A percentile compares a stretch with the other conserved stretches of the same genome.
These are phyloP conservation scores for Aleiodes sp. DNA, from an alignment of 1,140 invertebrate species.

Conservation along the genomic window DNA sequence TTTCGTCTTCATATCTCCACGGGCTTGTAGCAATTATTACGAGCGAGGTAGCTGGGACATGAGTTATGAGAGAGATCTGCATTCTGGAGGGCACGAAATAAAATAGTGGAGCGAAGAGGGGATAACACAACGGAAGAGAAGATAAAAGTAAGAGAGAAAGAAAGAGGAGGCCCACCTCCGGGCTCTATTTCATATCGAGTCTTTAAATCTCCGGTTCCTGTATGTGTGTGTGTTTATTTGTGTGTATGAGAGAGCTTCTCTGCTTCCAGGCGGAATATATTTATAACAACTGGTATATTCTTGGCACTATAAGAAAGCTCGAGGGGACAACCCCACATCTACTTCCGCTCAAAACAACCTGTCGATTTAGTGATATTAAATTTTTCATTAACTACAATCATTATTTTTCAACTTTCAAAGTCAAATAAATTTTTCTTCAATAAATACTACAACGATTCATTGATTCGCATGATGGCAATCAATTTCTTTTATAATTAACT, in stretches of 20 bases:
- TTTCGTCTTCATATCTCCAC: slow-evolving; percentile 24
- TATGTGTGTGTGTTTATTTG: no score
- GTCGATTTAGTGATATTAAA: slow-evolving; percentile 7
- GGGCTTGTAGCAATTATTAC: slow-evolving; percentile 38
- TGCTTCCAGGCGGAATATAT: slow-evolving; percentile 20
- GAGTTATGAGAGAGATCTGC: slow-evolving; percentile 43
- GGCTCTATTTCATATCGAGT: slow-evolving; percentile 39
- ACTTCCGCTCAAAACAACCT: slow-evolving; percentile 18
- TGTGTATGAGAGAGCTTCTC: not conserved
- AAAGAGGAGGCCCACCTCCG: slow-evolving; percentile 14
- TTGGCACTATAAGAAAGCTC: slow-evolving; percentile 6
- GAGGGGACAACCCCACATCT: not conserved
- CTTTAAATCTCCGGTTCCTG: slow-evolving; percentile 35
- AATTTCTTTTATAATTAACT: no score
- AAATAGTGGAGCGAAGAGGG: not conserved
- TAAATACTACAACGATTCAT: no score
- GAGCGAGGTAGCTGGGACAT: slow-evolving; percentile 32
- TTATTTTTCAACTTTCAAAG: not conserved
- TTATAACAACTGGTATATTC: slow-evolving; percentile 19
- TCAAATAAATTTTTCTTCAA: no score
- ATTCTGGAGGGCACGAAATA: slow-evolving; percentile 26
- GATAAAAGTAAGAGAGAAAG: slow-evolving; percentile 1
- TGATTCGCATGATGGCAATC: no score
- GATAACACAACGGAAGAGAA: not conserved
- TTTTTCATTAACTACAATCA: not conserved